phyloP scores from a whole-genome alignment of 2,888 invertebrate genomes.

The Altica lythri region DNA sequence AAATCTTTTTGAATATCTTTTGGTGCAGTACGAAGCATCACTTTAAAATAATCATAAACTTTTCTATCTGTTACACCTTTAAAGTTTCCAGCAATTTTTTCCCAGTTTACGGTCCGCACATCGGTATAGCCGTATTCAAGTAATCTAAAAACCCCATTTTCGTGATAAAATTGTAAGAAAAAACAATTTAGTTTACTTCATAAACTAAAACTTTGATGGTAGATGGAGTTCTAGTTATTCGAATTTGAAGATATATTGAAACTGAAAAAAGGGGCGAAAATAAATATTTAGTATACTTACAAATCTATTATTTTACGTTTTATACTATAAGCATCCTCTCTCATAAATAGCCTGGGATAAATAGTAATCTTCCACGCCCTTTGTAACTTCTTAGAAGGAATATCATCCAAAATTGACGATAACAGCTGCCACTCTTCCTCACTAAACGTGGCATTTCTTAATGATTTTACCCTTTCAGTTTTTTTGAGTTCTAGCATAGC shows the following conservation, averaged over 20 bases:
- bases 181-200: background rate
- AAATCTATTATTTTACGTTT: slow-evolving; percentile 32
- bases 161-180: background rate
- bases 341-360: slow-evolving; percentile 39
- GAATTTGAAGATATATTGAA: background rate
- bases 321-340: slow-evolving; percentile 18
- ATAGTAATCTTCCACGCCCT: slow-evolving; percentile 37
- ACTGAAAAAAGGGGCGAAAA: background rate
- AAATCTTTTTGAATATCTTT: slow-evolving; percentile 21
- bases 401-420: slow-evolving; percentile 35
- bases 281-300: slow-evolving; percentile 32
- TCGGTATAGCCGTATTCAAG: slow-evolving; percentile 19
- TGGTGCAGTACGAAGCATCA: slow-evolving; percentile 31
- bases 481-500: slow-evolving; percentile 16
- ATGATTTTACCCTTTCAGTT: background rate
- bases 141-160: slow-evolving; percentile 7
- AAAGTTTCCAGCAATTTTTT: slow-evolving; percentile 36
- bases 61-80: slow-evolving; percentile 36
- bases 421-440: slow-evolving; percentile 36
- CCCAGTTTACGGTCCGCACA: slow-evolving; percentile 41
- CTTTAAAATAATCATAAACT: slow-evolving; percentile 34
- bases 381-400: slow-evolving; percentile 33
- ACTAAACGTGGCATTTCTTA: slow-evolving; percentile 24
- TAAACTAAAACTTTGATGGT: background rate
- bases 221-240: background rate